phyloP scores from a whole-genome alignment of 2,888 invertebrate genomes.

The Pseudeuparius sepicola region DNA sequence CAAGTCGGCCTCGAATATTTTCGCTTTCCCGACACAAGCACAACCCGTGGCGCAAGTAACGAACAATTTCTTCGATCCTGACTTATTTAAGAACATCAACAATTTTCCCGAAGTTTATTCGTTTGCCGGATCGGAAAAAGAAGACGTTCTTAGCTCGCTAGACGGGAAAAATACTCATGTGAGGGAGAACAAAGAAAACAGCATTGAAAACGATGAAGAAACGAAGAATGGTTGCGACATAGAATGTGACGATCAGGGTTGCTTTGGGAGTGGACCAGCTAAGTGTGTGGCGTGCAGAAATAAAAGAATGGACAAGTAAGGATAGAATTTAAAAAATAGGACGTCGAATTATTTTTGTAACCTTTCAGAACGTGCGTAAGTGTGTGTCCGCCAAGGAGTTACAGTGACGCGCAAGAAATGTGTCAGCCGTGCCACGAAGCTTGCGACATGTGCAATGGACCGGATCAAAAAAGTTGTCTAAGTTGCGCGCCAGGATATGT shows the following conservation, averaged over 20 bases:
- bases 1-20: slow-evolving; percentile 44
- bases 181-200: slow-evolving; percentile 33
- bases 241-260: slow-evolving; percentile 77
- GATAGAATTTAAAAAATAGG: slow-evolving; percentile 1
- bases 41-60: slow-evolving; percentile 49
- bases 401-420: slow-evolving; percentile 66
- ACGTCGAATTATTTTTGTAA: slow-evolving; percentile 9
- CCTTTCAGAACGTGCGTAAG: slow-evolving; percentile 67
- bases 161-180: slow-evolving; percentile 56
- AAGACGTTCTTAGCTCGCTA: slow-evolving; percentile 64
- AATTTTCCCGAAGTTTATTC: slow-evolving; percentile 70
- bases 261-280: slow-evolving; percentile 75
- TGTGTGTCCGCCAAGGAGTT: slow-evolving; percentile 75
- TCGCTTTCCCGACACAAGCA: slow-evolving; percentile 57
- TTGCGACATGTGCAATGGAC: slow-evolving; percentile 81
- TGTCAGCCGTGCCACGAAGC: slow-evolving; percentile 85
- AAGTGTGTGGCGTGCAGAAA: slow-evolving; percentile 77
- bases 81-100: slow-evolving; percentile 59
- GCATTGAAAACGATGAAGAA: slow-evolving; percentile 33
- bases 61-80: slow-evolving; percentile 52
- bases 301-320: slow-evolving; percentile 70
- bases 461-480: slow-evolving; percentile 77
- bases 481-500: slow-evolving; percentile 78
- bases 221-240: slow-evolving; percentile 60
- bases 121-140: slow-evolving; percentile 66